Evolutionary conservation across 2,888 invertebrate genomes (phyloP).

Genomic region (Rhogogaster chlorosoma): DNA sequence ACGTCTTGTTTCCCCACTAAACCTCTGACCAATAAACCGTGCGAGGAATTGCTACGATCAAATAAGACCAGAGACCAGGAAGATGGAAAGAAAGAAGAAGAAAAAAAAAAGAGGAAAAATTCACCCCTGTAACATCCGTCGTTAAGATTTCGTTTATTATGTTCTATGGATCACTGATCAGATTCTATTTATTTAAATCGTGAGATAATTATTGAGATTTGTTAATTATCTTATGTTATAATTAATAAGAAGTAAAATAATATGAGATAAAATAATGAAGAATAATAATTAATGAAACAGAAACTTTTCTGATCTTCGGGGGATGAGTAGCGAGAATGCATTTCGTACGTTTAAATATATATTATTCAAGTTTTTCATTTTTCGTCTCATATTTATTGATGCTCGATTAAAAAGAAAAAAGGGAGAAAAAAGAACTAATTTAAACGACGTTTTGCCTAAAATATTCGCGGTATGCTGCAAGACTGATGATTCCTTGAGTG

Average conservation of each 20-base stretch:
- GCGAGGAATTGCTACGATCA: not conserved
- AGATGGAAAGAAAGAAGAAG: not conserved
- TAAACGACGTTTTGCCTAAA: not conserved
- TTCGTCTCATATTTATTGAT: not conserved
- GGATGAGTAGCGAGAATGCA: rapidly evolving
- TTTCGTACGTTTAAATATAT: not conserved
- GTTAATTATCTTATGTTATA: too few relatives aligned
- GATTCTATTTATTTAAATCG: not conserved
- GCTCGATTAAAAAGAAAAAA: not conserved
- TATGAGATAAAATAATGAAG: too few relatives aligned
- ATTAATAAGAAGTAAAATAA: too few relatives aligned
- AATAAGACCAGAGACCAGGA: not conserved
- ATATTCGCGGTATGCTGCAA: not conserved
- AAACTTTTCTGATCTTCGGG: not conserved
- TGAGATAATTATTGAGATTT: not conserved
- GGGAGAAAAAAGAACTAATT: too few relatives aligned
- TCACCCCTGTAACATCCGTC: not conserved
- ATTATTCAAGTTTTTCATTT: not conserved
- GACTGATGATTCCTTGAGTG: not conserved
- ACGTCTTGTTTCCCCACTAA: not conserved
- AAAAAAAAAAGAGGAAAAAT: not conserved
- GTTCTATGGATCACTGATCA: not conserved
- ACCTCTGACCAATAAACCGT: not conserved
- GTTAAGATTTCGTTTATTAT: not conserved
- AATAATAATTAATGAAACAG: too few relatives aligned